Evolutionary conservation across 64 coral and sea anemone species (phyloP).

Genomic region (Anthopleura sola): DNA sequence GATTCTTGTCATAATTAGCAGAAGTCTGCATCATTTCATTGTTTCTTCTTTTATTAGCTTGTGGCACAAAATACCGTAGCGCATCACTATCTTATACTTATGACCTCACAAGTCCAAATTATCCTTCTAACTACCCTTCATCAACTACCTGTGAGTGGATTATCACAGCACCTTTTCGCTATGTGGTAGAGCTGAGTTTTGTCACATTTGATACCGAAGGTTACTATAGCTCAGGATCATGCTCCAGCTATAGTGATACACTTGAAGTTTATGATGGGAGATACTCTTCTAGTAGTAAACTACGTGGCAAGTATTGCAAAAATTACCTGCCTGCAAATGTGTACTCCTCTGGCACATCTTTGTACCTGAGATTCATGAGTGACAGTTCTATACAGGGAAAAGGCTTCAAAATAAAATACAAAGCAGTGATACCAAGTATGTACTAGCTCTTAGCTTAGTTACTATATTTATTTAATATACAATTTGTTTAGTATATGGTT

Average conservation of each 20-base stretch:
- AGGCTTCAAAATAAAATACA: background rate
- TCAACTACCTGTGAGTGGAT: slow-evolving; percentile 19
- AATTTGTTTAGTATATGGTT: too few relatives aligned
- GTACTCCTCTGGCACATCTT: background rate
- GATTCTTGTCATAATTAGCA: too few relatives aligned
- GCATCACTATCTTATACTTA: background rate
- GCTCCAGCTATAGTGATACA: background rate
- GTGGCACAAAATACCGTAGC: background rate
- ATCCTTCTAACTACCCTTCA: slow-evolving; percentile 17
- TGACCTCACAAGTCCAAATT: slow-evolving; percentile 9
- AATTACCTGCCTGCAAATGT: slow-evolving; percentile 9
- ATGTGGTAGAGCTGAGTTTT: slow-evolving; percentile 20
- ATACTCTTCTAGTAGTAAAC: background rate
- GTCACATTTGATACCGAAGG: background rate
- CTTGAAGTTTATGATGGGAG: slow-evolving; percentile 31
- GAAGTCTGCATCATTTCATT: background rate
- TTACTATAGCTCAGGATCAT: background rate
- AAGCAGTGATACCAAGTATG: background rate
- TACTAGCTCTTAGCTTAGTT: background rate
- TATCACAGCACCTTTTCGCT: background rate
- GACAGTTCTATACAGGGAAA: background rate
- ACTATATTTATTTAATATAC: too few relatives aligned
- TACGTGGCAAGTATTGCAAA: slow-evolving; percentile 19
- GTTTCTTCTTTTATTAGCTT: background rate
- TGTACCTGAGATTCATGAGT: background rate